phyloP scores from a whole-genome alignment of 2,113 vertebrate species.

The Pardalotus punctatus region DNA sequence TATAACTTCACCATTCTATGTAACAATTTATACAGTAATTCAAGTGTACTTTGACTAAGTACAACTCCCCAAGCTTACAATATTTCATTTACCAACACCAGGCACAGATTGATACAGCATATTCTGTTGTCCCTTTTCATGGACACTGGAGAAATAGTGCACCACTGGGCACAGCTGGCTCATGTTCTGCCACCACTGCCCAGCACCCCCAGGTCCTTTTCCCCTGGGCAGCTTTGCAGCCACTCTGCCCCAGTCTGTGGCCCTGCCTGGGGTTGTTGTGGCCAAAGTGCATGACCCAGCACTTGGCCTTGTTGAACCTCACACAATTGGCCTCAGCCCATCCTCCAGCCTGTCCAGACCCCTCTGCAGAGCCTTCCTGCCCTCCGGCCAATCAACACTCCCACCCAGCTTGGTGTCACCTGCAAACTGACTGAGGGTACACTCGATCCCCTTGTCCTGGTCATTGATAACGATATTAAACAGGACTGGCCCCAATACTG shows the following conservation, averaged over 20 bases:
- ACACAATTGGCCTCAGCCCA: not conserved
- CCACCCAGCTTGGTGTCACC: not conserved
- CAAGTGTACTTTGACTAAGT: not conserved
- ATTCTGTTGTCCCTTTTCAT: not conserved
- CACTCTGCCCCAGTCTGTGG: not conserved
- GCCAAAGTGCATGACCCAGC: accelerated
- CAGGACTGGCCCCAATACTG: not conserved
- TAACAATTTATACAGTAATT: not conserved
- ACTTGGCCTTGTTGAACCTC: not conserved
- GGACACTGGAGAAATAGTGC: not conserved
- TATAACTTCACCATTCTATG: not conserved
- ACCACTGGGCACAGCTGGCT: not conserved
- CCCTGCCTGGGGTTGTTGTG: not conserved
- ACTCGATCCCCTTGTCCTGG: not conserved
- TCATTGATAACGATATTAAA: not conserved
- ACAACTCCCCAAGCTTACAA: not conserved
- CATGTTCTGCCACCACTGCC: not conserved
- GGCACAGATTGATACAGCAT: not conserved
- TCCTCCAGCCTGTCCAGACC: not conserved
- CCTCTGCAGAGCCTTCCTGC: not conserved
- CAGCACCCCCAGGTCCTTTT: not conserved
- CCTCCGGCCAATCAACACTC: not conserved
- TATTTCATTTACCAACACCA: not conserved
- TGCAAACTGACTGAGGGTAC: not conserved
- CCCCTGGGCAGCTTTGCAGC: not conserved